Evolutionary conservation across 2,113 vertebrate genomes (phyloP), one percentile per base, ranked within the genome.

Genomic region (Sinocyclocheilus rhinocerous): DNA sequence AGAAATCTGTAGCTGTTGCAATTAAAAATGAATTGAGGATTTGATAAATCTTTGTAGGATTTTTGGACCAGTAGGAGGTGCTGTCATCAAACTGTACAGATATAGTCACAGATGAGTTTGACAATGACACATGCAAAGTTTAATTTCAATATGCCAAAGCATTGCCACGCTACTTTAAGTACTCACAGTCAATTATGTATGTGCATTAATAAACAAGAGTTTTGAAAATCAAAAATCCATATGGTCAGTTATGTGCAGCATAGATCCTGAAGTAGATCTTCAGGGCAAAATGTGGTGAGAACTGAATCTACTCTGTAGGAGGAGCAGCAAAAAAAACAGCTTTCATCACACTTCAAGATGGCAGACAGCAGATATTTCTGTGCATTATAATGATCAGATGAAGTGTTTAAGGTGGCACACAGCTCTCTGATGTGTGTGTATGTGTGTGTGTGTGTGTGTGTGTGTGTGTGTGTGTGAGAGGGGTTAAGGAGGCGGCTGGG

Each of bases 401-500:
- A 59, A 42, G 22, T 39, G 75, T 52, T 42, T 42, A 26, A 65
- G 59, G 42, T 67, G 75, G n/a, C 75, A 76, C 75, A 29, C 7
- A 8, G 15, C 48, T 76, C 48, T 52, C 15, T 29, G 15, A 76
- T 81, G 29, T 24, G 69, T n/a, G 29, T 75, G 78, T 63, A 16
- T 75, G 76, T 72, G 52, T 33, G 82, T 76, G 81, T 24, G 77
- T 87, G 24, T 63, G 79, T n/a, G n/a, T n/a, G 29, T 75, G 78
- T 63, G n/a, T 75, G 76, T 72, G 52, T 33, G 82, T 76, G 81
- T 24, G 77, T 87, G 24, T 63, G 79, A 45, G 50, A 89, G 70
- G 84, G 86, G 92, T 91, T 92, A 92, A 92, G 70, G n/a, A 72
- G 89, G 69, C 50, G 63, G 87, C 84, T 78, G 45, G 70, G 67